These are phyloP conservation scores for Grammomys surdaster DNA, from an alignment of 2,113 vertebrate genomes.

Conservation along the genomic window DNA sequence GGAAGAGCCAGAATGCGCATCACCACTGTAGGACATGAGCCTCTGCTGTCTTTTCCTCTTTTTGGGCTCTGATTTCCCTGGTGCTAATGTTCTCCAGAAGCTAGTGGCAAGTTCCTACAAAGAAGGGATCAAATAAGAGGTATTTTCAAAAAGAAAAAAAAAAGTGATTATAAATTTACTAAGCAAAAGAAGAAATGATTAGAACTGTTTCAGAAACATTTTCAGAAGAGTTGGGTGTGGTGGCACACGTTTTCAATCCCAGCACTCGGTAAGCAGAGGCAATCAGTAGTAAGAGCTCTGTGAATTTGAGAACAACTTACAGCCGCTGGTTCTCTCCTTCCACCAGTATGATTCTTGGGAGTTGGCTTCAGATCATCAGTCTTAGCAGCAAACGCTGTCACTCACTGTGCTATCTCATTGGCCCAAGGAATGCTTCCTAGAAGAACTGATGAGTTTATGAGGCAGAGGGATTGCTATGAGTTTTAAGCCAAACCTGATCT, in stretches of 20 bases:
- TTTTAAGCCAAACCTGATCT: background rate
- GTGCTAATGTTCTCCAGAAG: conserved; percentile 33
- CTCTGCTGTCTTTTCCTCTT: background rate
- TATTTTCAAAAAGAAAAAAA: background rate
- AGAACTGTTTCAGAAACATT: conserved; percentile 27
- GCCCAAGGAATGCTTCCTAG: background rate
- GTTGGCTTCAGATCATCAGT: background rate
- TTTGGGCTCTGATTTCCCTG: conserved; percentile 6
- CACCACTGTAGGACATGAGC: background rate
- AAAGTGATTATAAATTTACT: conserved; percentile 1
- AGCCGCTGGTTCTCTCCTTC: background rate
- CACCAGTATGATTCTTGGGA: background rate
- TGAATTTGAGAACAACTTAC: background rate
- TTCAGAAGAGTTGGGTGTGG: background rate
- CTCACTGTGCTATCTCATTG: background rate
- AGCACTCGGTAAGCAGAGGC: background rate
- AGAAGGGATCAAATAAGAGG: background rate
- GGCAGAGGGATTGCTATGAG: background rate
- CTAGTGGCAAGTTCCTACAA: conserved; percentile 20
- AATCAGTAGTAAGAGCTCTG: background rate
- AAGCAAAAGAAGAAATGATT: background rate
- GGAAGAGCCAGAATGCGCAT: background rate
- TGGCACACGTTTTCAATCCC: background rate
- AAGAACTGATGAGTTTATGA: conserved; percentile 17
- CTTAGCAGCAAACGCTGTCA: background rate